Evolutionary conservation across 2,797 vertebrate species (phyloP), one percentile per base, ranked within the genome.

Genomic region (Acanthurus lineatus): DNA sequence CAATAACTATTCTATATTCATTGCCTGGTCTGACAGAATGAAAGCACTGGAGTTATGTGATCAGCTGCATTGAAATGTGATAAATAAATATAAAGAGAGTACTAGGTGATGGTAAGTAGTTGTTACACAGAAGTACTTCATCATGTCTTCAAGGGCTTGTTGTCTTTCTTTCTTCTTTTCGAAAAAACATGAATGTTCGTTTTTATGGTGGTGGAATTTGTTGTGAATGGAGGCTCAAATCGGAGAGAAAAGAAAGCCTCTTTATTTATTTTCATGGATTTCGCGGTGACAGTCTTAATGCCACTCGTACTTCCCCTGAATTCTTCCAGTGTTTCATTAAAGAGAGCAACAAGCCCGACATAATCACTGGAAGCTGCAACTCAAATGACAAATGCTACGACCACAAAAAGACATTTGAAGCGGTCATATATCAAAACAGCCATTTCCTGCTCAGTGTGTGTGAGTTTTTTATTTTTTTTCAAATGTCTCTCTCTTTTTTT

Each of bases 361-460:
- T 42, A 62, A 86, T 56, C 65, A 52, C 25, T 45, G 64, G 32
- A 64, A 68, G 51, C 66, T 20, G 25, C 45, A 28, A 67, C 62
- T 66, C 32, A 11, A 69, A 49, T 35, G 63, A 78, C 69, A 65
- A 28, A 11, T 19, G 48, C 10, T 57, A 42, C 77, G 59, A 81
- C 44, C 58, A 69, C 40, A 72, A 77, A 65, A 68, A 52, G 60
- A 76, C 69, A 69, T 65, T 73, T 45, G 57, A 84, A 73, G 54
- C 79, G 45, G 76, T 53, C 53, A 73, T 62, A 61, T 65, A 69
- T 83, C 66, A 77, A 48, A 85, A 83, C 69, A 67, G 22, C 62
- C 22, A 74, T 88, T 85, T 88, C 83, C 85, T 84, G 77, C 48
- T 19, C n/a, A 16, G 44, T 62, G 69, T 56, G 20, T 54, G 44